Evolutionary conservation across 2,113 vertebrate species (phyloP).

Genomic region (Cyanistes caeruleus): DNA sequence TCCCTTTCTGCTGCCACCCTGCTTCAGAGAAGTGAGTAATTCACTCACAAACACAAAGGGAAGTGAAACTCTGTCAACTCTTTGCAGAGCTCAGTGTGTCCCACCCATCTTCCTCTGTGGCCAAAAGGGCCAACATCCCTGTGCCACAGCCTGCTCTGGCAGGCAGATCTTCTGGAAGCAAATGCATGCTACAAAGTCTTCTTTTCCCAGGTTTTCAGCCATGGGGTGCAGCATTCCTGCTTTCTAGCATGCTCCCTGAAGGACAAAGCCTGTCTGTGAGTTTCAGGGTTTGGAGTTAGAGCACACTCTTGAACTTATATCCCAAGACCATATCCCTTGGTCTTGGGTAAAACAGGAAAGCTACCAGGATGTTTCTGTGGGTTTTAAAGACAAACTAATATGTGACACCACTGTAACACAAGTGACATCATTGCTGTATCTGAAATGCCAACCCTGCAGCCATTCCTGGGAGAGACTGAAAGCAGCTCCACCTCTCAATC

Average conservation of each 20-base stretch:
- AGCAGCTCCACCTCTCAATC: background rate
- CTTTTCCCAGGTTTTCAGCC: background rate
- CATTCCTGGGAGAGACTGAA: background rate
- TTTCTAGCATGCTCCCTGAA: fast-evolving
- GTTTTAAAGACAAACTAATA: background rate
- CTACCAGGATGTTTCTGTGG: background rate
- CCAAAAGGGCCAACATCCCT: background rate
- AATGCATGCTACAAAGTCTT: fast-evolving
- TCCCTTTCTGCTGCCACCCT: background rate
- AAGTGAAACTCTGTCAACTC: constrained; percentile 47
- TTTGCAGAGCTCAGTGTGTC: background rate
- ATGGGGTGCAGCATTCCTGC: background rate
- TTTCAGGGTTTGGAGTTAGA: background rate
- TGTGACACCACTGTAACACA: fast-evolving
- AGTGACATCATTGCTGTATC: background rate
- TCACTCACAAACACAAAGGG: background rate
- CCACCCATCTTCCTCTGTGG: background rate
- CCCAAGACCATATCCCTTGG: background rate
- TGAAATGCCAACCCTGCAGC: background rate
- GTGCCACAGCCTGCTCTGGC: background rate
- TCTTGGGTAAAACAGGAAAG: background rate
- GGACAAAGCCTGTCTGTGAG: background rate
- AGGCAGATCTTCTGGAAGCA: background rate
- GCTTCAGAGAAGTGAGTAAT: constrained; percentile 45
- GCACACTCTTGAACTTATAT: background rate